Percentiles rank a stretch among this genome's conserved stretches.
phyloP scores from a whole-genome alignment of 1,140 invertebrate genomes.

The Bombus pascuorum region DNA sequence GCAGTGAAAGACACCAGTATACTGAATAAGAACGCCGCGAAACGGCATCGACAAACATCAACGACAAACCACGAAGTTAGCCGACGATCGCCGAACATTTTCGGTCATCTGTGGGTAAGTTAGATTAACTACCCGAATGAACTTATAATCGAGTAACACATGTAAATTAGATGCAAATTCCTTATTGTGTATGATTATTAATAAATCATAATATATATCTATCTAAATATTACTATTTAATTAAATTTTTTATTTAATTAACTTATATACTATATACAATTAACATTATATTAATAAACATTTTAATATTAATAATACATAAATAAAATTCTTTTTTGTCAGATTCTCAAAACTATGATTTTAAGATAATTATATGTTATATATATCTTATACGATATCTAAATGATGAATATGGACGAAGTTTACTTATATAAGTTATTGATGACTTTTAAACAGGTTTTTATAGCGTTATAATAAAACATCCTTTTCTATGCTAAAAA shows the following conservation, averaged over 20 bases:
- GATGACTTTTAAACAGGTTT: too few relatives aligned
- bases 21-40: slow-evolving; percentile 50
- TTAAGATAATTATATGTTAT: not conserved
- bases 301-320: not conserved
- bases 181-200: not conserved
- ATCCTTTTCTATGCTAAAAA: not conserved
- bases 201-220: not conserved
- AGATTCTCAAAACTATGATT: not conserved
- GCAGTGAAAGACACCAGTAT: slow-evolving; percentile 9
- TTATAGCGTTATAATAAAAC: too few relatives aligned
- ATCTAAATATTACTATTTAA: not conserved
- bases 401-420: too few relatives aligned
- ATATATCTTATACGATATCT: too few relatives aligned
- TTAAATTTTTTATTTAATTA: not conserved
- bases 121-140: not conserved
- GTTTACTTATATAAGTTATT: too few relatives aligned
- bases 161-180: not conserved
- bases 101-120: slow-evolving; percentile 4
- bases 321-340: not conserved
- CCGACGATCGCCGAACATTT: slow-evolving; percentile 48
- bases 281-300: not conserved
- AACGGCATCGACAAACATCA: slow-evolving; percentile 16
- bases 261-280: too few relatives aligned
- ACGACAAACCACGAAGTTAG: slow-evolving; percentile 25
- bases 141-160: not conserved